Percentiles rank a stretch among this genome's conserved stretches.
These are phyloP conservation scores for Alca torda DNA, from an alignment of 2,797 vertebrate genomes.

Conservation along the genomic window DNA sequence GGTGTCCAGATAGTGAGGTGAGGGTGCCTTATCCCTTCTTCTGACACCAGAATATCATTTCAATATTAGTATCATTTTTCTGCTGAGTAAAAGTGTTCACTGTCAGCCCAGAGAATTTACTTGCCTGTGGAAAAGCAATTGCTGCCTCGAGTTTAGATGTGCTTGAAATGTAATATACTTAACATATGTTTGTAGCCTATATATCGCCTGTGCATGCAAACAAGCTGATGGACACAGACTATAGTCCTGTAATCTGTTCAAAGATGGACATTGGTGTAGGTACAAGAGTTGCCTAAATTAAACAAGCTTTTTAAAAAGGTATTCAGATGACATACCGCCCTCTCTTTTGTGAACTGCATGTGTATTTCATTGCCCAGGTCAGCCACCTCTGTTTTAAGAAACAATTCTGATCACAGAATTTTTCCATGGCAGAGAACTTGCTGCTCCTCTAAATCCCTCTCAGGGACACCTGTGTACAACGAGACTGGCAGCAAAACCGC, in stretches of 20 bases:
- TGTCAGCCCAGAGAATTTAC: background rate
- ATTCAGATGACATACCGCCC: background rate
- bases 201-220: rapidly evolving
- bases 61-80: background rate
- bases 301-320: background rate
- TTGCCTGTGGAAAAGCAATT: background rate
- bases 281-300: background rate
- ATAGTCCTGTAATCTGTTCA: background rate
- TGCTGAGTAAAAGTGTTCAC: background rate
- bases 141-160: background rate
- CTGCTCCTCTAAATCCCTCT: background rate
- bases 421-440: background rate
- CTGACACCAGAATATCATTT: background rate
- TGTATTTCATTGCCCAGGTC: background rate
- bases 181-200: background rate
- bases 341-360: background rate
- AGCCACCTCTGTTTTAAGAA: background rate
- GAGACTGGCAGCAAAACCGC: background rate
- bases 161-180: background rate
- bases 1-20: background rate
- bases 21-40: background rate
- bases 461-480: background rate
- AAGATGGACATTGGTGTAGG: background rate
- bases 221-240: background rate
- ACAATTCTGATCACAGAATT: background rate